Evolutionary conservation across 2,797 vertebrate species (phyloP).

Genomic region (Triplophysa bombifrons): DNA sequence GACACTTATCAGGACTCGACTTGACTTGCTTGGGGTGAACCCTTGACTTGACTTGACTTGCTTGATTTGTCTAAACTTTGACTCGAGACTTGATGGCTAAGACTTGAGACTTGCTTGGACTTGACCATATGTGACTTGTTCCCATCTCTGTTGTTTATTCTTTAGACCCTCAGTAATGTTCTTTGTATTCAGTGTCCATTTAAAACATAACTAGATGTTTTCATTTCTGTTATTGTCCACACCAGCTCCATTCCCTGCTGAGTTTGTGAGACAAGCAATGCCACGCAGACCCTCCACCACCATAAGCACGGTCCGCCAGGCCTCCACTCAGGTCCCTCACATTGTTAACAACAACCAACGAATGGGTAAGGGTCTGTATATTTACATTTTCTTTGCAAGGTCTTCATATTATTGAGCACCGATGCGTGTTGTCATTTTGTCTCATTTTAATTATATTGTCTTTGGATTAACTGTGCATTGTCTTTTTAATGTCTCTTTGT

Average conservation of each 20-base stretch:
- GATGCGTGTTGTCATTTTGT: too few relatives aligned
- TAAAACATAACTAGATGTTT: background rate
- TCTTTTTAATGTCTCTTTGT: slow-evolving; percentile 12
- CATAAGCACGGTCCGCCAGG: slow-evolving; percentile 87
- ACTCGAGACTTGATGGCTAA: too few relatives aligned
- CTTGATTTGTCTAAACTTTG: too few relatives aligned
- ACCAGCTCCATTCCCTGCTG: slow-evolving; percentile 72
- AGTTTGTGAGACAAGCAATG: slow-evolving; percentile 68
- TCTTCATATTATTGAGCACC: background rate
- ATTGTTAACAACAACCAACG: slow-evolving; percentile 77
- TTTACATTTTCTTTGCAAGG: background rate
- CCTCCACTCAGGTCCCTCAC: slow-evolving; percentile 86
- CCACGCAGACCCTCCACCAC: slow-evolving; percentile 76
- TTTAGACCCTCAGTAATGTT: too few relatives aligned
- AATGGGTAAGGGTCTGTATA: slow-evolving; percentile 79
- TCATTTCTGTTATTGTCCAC: slow-evolving; percentile 43
- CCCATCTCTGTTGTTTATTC: too few relatives aligned
- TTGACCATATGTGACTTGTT: too few relatives aligned
- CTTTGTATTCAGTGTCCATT: too few relatives aligned
- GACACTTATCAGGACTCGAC: too few relatives aligned
- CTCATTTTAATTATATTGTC: background rate
- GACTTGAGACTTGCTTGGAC: too few relatives aligned
- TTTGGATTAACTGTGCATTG: background rate
- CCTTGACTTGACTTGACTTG: too few relatives aligned
- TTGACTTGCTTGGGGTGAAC: too few relatives aligned